Conservation (phyloP, 2,888 invertebrate genomes). For the Ceriagrion tenellum region DNA sequence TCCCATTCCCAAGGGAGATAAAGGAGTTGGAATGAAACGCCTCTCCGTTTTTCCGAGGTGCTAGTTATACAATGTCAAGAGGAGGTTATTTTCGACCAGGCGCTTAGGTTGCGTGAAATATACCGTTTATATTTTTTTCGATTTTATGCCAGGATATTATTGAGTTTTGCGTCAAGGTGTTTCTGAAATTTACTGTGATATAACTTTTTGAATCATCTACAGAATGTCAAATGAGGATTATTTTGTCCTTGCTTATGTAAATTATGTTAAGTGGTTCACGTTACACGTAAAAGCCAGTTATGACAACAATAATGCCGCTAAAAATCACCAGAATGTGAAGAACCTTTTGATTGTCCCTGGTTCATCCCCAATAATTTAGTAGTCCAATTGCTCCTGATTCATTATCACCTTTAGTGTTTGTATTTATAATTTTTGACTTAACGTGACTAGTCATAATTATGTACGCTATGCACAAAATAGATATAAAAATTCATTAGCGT, state of each 20-base stretch:
- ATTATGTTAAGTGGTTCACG: too few relatives aligned
- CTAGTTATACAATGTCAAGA: background rate
- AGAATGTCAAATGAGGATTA: background rate
- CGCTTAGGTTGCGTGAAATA: background rate
- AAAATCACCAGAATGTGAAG: too few relatives aligned
- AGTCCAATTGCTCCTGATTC: too few relatives aligned
- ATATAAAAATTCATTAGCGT: too few relatives aligned
- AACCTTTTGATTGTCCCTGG: too few relatives aligned
- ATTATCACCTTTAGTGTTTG: too few relatives aligned
- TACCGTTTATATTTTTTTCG: background rate
- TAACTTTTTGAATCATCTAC: background rate
- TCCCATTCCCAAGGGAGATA: slow-evolving; percentile 9
- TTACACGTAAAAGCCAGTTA: too few relatives aligned
- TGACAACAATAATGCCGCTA: too few relatives aligned
- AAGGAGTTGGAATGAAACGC: background rate
- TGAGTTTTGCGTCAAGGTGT: background rate
- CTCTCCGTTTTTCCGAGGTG: background rate
- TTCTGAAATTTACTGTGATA: background rate
- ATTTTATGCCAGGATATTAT: background rate
- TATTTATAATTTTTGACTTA: too few relatives aligned
- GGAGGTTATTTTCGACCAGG: background rate
- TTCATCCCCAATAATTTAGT: too few relatives aligned
- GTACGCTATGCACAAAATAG: too few relatives aligned
- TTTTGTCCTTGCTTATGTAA: background rate
- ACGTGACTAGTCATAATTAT: too few relatives aligned